Evolutionary conservation across 2,113 vertebrate genomes (phyloP).

Genomic region (Corythornis madagascariensis): DNA sequence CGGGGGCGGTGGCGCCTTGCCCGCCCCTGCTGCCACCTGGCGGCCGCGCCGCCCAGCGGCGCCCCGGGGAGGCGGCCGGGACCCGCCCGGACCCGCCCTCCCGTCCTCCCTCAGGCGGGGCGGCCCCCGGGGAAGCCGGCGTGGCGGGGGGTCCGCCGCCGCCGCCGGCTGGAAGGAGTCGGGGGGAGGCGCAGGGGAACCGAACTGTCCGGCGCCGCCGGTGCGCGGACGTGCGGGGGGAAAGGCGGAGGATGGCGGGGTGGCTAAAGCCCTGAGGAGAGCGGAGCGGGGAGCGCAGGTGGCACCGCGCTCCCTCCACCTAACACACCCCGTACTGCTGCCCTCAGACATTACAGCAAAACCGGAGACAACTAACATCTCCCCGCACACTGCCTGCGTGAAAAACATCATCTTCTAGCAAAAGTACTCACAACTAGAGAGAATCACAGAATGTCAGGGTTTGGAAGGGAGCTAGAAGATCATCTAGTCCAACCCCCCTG

Average conservation of each 20-base stretch:
- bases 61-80: too few species aligned
- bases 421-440: neutral
- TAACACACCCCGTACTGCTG: fast-evolving
- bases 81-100: neutral
- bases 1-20: neutral
- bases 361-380: neutral
- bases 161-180: neutral
- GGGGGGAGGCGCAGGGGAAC: neutral
- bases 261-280: too few species aligned
- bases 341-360: neutral
- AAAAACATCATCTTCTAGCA: neutral
- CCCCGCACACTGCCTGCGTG: neutral
- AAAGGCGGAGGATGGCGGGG: neutral
- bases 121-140: too few species aligned
- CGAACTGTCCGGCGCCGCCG: neutral
- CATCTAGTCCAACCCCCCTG: too few species aligned
- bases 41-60: neutral
- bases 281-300: neutral
- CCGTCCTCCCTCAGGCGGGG: too few species aligned
- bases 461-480: too few species aligned
- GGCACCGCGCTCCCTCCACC: neutral
- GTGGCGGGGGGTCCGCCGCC: neutral
- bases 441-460: neutral
- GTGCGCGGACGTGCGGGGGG: too few species aligned
- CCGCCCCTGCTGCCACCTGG: constrained; percentile 62